Evolutionary conservation across 2,888 invertebrate species (phyloP), one percentile per base, ranked within the genome.

Genomic region (Hydrotaea diabolus): DNA sequence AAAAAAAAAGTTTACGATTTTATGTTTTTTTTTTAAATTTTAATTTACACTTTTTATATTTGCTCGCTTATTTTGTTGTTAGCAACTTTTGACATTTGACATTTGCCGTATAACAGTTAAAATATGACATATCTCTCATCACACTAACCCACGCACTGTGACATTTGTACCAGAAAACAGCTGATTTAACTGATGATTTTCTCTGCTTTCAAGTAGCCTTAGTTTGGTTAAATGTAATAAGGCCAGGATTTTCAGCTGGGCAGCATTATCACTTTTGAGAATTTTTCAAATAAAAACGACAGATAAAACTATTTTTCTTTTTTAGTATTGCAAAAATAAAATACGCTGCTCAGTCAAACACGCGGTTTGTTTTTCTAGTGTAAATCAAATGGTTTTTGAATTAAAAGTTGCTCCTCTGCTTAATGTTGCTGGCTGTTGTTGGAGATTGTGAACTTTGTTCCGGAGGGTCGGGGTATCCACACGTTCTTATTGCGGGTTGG

Each of bases 131-230:
- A 4, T 74, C 72, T 73, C 3, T 31, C 7, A 31, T 4, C 19
- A 21, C 53, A 53, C 49, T 64, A 49, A 66, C 21, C 5, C 64
- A 31, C 19, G 49, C 64, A 77, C 74, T 69, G 36, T 69, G 66
- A 69, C 43, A 77, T 76, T 74, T 46, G 31, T 4, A 31, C 31
- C 3, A 31, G 7, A 26, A 76, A 78, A 83, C 85, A 86, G 85
- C 85, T 86, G 85, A 86, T 71, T n/a, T n/a, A n/a, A n/a, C n/a
- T 81, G 36, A 62, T 13, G 39, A 31, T 39, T 39, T 39, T 39
- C 9, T n/a, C n/a, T n/a, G n/a, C 11, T 8, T 39, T 39, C 39
- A 73, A 31, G 31, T 31, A 31, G n/a, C n/a, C n/a, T n/a, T n/a
- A n/a, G 31, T 31, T 31, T 2, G 3, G 2, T 31, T 31, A 31